Percentiles rank a stretch among this genome's conserved stretches.
These are phyloP conservation scores for Tetramorium simillimum DNA, from an alignment of 1,140 invertebrate species.

Conservation along the genomic window DNA sequence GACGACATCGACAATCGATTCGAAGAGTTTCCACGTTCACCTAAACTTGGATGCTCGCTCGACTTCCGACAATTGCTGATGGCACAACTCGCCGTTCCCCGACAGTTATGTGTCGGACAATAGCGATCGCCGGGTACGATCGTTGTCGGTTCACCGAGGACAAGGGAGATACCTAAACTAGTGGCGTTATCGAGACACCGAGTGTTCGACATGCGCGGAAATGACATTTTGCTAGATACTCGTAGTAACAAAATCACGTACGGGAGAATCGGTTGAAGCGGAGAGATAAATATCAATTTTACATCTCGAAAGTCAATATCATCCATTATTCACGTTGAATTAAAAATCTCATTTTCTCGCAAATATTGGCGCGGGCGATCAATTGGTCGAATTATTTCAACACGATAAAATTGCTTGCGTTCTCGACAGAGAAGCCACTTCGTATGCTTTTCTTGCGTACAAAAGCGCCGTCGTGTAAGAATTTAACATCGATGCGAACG, in stretches of 20 bases:
- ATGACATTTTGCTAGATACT: slow-evolving; percentile 31
- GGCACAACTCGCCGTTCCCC: neutral
- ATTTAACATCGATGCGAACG: neutral
- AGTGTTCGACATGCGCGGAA: slow-evolving; percentile 35
- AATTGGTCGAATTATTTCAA: neutral
- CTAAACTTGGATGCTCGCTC: slow-evolving; percentile 42
- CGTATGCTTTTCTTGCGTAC: neutral
- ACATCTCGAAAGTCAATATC: neutral
- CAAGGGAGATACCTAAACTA: slow-evolving; percentile 49
- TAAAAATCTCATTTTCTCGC: neutral
- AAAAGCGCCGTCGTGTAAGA: neutral
- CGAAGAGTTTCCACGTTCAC: slow-evolving; percentile 11
- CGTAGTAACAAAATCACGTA: neutral
- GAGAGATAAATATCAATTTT: neutral
- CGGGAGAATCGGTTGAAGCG: neutral
- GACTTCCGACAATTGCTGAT: slow-evolving; percentile 41
- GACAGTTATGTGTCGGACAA: slow-evolving; percentile 52
- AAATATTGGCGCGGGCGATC: neutral
- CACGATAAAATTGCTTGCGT: neutral
- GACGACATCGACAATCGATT: slow-evolving; percentile 46
- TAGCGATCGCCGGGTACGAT: slow-evolving; percentile 53
- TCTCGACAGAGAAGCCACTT: neutral
- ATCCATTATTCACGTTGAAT: neutral
- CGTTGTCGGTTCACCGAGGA: slow-evolving; percentile 40
- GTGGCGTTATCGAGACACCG: slow-evolving; percentile 55